Evolutionary conservation across 92 coral and sea anemone genomes (phyloP), one percentile per base, ranked within the genome.

Genomic region (Siderastrea radians): DNA sequence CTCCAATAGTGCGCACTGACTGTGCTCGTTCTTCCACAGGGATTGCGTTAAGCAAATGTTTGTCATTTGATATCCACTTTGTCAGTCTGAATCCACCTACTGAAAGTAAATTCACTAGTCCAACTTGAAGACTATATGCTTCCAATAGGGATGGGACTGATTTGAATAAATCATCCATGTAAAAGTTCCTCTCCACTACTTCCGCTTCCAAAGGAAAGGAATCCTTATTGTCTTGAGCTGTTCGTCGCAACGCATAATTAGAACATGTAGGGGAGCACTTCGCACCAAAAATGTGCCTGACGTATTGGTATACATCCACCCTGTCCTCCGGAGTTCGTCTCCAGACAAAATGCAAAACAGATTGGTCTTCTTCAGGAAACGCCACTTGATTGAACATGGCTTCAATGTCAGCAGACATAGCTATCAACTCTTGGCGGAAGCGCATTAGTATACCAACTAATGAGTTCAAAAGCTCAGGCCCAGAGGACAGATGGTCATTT

Each of bases 331-430:
- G 83, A 17, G 61, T 55, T 64, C 12, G 44, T 45, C 79, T 70
- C 87, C 87, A 83, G 51, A 61, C 74, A 53, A 60, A 85, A 62
- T 84, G 78, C 58, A 85, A 66, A 1, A 83, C 89, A 57, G 74
- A 46, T 80, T 80, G 87, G 69, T 80, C 87, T 57, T 69, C 80
- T 87, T 87, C 73, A 16, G 87, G 89, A 11, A 85, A 74, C 10
- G 65, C 49, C 55, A 88, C 89, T 68, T 83, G 83, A 16, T 87
- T 61, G 79, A 89, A 92, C 92, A 89, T 84, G 80, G 85, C 90
- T 17, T 91, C 92, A 14, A 88, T 92, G 78, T 91, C 92, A 45
- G 85, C 91, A 38, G 92, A 88, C 11, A 91, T 45, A 0, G 92
- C 94, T 6, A 88, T 72, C 45, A 13, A 72, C 80, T 90, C 89